A percentile compares a stretch with the other conserved stretches of the same genome.
Conservation (phyloP, 2,888 invertebrate genomes). For the Pollenia griseotomentosa region DNA sequence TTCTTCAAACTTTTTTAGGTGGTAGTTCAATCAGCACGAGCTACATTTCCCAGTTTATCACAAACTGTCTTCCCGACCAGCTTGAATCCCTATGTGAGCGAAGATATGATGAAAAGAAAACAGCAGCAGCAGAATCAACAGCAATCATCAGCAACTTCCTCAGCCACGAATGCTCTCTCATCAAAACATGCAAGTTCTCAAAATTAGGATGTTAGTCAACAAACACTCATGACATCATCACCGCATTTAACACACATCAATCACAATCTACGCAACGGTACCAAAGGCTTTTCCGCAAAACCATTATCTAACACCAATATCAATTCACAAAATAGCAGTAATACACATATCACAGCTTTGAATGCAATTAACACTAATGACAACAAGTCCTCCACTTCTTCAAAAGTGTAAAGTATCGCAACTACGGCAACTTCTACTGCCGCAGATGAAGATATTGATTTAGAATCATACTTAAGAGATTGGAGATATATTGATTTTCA, state of each 20-base stretch:
- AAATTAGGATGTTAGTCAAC: slow-evolving; percentile 66
- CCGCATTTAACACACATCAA: slow-evolving; percentile 66
- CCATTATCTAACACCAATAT: slow-evolving; percentile 63
- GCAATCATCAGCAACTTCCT: slow-evolving; percentile 52
- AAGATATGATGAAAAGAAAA: slow-evolving; percentile 81
- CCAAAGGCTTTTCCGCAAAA: slow-evolving; percentile 68
- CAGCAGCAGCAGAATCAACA: slow-evolving; percentile 58
- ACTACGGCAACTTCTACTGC: not conserved
- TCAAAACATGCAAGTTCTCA: slow-evolving; percentile 69
- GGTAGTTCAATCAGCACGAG: slow-evolving; percentile 77
- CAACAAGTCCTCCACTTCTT: slow-evolving; percentile 42
- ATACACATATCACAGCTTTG: slow-evolving; percentile 56
- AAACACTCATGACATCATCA: slow-evolving; percentile 57
- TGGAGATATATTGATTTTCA: slow-evolving; percentile 96
- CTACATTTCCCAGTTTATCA: slow-evolving; percentile 83
- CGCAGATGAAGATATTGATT: slow-evolving; percentile 79
- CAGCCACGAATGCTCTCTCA: slow-evolving; percentile 70
- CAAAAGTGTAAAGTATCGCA: not conserved
- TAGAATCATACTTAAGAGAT: slow-evolving; percentile 91
- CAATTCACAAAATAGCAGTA: slow-evolving; percentile 57
- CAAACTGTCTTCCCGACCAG: too few relatives aligned
- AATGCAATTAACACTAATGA: slow-evolving; percentile 47
- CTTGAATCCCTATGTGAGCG: too few relatives aligned
- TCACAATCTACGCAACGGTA: slow-evolving; percentile 71
- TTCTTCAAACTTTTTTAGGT: not conserved